Evolutionary conservation across 2,797 vertebrate species (phyloP).

Genomic region (Helicolenus hilgendorfi): DNA sequence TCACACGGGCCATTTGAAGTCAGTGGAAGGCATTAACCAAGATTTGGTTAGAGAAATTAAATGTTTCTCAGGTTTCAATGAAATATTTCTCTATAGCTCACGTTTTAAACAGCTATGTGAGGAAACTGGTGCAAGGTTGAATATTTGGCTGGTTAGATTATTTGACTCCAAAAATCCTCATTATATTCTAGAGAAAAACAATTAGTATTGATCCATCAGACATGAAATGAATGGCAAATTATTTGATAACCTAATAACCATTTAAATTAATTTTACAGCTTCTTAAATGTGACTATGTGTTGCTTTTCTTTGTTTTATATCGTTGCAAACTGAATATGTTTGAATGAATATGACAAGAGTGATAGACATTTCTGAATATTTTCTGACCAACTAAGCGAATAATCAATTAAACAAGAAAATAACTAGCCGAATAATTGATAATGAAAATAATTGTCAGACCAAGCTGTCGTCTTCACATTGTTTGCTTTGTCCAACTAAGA

Average conservation of each 20-base stretch:
- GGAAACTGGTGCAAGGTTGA: neutral
- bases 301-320: neutral
- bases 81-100: neutral
- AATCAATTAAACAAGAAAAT: neutral
- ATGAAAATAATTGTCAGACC: neutral
- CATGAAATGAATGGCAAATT: neutral
- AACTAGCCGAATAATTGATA: neutral
- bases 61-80: neutral
- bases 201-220: neutral
- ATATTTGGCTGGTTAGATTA: neutral
- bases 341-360: neutral
- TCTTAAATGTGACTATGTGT: neutral
- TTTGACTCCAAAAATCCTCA: neutral
- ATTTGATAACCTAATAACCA: neutral
- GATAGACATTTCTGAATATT: neutral
- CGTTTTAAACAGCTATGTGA: neutral
- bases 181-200: neutral
- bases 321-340: neutral
- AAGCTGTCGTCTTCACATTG: neutral
- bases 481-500: neutral
- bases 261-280: neutral
- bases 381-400: neutral
- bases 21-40: constrained; percentile 2
- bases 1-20: constrained; percentile 25
- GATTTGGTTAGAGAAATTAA: constrained; percentile 32